A percentile compares a stretch with the other conserved stretches of the same genome.
Conservation (phyloP, 2,113 vertebrate genomes). For the Herpetotheres cachinnans region DNA sequence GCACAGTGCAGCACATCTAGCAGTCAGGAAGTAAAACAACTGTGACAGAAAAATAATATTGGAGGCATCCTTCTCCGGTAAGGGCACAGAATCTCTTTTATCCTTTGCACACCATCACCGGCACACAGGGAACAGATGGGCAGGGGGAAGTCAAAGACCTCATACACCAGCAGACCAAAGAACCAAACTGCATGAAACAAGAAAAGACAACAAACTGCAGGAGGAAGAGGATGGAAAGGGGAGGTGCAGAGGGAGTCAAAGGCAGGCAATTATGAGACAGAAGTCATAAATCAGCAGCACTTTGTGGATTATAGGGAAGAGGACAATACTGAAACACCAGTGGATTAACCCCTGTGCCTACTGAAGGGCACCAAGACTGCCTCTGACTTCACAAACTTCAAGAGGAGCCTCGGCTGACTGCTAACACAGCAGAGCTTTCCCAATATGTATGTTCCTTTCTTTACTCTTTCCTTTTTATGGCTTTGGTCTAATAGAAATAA, state of each 20-base stretch:
- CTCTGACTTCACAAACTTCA: not conserved
- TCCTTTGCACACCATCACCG: not conserved
- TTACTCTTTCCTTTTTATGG: not conserved
- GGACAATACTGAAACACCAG: not conserved
- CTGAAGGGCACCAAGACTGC: not conserved
- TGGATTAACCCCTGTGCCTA: not conserved
- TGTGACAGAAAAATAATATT: not conserved
- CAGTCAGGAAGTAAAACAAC: not conserved
- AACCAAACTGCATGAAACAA: not conserved
- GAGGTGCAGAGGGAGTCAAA: not conserved
- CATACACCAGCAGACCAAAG: not conserved
- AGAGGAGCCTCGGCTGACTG: not conserved
- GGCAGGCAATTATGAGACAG: not conserved
- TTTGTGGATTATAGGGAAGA: not conserved
- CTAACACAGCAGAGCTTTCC: not conserved
- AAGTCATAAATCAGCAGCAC: not conserved
- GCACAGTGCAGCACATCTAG: not conserved
- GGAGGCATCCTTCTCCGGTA: not conserved
- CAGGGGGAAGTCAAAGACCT: not conserved
- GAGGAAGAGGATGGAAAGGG: not conserved
- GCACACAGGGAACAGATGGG: accelerated
- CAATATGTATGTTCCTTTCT: not conserved
- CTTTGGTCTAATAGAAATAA: not conserved
- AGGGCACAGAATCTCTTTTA: not conserved
- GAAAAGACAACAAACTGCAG: not conserved